phyloP scores from a whole-genome alignment of 2,113 vertebrate genomes.

The Cygnus atratus region DNA sequence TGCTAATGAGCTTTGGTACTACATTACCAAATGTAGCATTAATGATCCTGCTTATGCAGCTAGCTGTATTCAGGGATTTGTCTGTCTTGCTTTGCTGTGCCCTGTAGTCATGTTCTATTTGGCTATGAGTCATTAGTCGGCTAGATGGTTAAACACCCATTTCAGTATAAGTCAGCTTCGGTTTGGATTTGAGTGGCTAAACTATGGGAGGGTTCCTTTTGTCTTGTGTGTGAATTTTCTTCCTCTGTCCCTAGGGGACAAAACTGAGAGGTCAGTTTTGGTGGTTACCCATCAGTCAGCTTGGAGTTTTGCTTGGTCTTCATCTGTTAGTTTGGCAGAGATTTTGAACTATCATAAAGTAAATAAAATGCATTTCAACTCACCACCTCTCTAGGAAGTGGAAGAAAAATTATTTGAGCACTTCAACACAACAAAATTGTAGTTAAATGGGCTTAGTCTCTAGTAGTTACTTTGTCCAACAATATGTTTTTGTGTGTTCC shows the following conservation, averaged over 20 bases:
- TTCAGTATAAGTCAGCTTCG: conserved; percentile 1
- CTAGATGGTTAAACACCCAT: not conserved
- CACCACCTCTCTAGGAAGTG: not conserved
- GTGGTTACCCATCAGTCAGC: not conserved
- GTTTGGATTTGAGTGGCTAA: conserved; percentile 5
- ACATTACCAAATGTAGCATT: not conserved
- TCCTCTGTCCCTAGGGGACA: not conserved
- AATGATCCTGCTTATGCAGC: not conserved
- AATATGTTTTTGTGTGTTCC: not conserved
- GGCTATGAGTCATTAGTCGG: conserved; percentile 19
- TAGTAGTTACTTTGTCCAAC: not conserved
- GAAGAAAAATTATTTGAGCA: not conserved
- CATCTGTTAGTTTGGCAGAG: not conserved
- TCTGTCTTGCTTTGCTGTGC: not conserved
- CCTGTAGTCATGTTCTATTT: not conserved
- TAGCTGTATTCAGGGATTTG: not conserved
- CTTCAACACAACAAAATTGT: not conserved
- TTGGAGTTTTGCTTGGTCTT: not conserved
- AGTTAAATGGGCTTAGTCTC: not conserved
- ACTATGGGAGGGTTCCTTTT: not conserved
- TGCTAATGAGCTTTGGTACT: not conserved
- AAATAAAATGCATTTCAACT: not conserved
- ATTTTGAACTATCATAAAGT: not conserved
- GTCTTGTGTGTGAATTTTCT: not conserved
- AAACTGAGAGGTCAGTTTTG: not conserved